phyloP scores from a whole-genome alignment of 2,888 invertebrate genomes.

The Ganaspis brasiliensis region DNA sequence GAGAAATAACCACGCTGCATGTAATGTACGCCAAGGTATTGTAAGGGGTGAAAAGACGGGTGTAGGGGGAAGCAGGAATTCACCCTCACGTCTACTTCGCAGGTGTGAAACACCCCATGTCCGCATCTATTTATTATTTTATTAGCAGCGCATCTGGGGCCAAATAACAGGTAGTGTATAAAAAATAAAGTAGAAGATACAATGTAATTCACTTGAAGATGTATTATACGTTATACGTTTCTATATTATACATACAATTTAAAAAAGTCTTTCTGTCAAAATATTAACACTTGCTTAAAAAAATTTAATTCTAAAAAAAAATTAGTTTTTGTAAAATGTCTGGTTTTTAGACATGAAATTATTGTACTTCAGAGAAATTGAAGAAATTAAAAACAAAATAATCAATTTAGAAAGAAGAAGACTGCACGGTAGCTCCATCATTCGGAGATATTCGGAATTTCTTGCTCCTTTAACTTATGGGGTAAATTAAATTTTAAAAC shows the following conservation, averaged over 20 bases:
- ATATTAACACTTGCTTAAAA: not conserved
- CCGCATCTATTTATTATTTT: constrained; percentile 70
- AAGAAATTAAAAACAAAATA: not conserved
- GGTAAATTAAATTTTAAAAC: constrained; percentile 5
- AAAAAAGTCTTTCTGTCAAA: not conserved
- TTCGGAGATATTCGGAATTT: not conserved
- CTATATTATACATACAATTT: not conserved
- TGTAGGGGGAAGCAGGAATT: constrained; percentile 53
- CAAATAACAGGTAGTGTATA: constrained; percentile 13
- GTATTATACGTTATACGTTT: not conserved
- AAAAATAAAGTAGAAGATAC: constrained; percentile 9
- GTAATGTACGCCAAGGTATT: constrained; percentile 77
- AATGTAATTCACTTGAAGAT: not conserved
- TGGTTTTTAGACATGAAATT: too few relatives aligned
- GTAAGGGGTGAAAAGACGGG: constrained; percentile 67
- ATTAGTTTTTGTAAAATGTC: too few relatives aligned
- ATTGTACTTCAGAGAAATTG: not conserved
- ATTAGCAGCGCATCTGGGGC: constrained; percentile 59
- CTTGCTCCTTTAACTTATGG: not conserved
- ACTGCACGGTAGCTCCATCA: constrained; percentile 23
- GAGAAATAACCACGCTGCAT: constrained; percentile 78
- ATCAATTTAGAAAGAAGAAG: not conserved
- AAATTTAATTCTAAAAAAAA: not conserved
- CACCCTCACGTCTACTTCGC: constrained; percentile 56
- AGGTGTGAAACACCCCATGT: constrained; percentile 67